Conservation (phyloP, 2,888 invertebrate species). For the Sylvicola cinctus region DNA sequence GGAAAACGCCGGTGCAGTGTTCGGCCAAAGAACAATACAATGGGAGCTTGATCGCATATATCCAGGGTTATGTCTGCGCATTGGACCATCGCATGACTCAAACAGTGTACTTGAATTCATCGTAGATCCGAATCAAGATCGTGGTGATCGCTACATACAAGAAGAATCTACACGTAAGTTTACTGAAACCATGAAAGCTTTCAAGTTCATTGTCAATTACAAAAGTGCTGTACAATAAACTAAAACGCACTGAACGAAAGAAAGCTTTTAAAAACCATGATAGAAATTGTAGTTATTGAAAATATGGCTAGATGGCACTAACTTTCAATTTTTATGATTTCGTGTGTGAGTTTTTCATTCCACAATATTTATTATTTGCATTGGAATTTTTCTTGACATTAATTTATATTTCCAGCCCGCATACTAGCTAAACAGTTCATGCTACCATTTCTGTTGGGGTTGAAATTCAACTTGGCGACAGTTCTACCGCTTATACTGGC, state of each 20-base stretch:
- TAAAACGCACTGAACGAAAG: too few species aligned
- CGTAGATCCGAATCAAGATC: slow-evolving; percentile 36
- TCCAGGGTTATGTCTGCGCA: slow-evolving; percentile 52
- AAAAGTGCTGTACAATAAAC: too few species aligned
- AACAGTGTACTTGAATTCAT: slow-evolving; percentile 56
- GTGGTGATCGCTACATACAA: slow-evolving; percentile 25
- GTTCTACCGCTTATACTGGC: slow-evolving; percentile 54
- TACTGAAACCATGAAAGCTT: too few species aligned
- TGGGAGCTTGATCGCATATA: slow-evolving; percentile 55
- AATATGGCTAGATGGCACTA: too few species aligned
- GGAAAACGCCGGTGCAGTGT: slow-evolving; percentile 43
- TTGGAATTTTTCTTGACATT: too few species aligned
- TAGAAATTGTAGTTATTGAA: too few species aligned
- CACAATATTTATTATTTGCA: too few species aligned
- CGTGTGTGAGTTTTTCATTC: too few species aligned
- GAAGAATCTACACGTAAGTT: slow-evolving; percentile 20
- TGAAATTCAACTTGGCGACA: slow-evolving; percentile 59
- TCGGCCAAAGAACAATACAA: slow-evolving; percentile 47
- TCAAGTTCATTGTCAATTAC: background rate
- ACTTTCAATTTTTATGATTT: too few species aligned
- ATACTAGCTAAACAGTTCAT: slow-evolving; percentile 47
- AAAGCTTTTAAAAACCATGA: too few species aligned
- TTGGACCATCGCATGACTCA: slow-evolving; percentile 47
- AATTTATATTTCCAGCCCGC: slow-evolving; percentile 35
- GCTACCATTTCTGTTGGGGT: slow-evolving; percentile 56